Percentiles rank a stretch among this genome's conserved stretches.
These are phyloP conservation scores for Agelas oroides DNA, from an alignment of 37 sponge, comb jelly and placozoan species.

Conservation along the genomic window DNA sequence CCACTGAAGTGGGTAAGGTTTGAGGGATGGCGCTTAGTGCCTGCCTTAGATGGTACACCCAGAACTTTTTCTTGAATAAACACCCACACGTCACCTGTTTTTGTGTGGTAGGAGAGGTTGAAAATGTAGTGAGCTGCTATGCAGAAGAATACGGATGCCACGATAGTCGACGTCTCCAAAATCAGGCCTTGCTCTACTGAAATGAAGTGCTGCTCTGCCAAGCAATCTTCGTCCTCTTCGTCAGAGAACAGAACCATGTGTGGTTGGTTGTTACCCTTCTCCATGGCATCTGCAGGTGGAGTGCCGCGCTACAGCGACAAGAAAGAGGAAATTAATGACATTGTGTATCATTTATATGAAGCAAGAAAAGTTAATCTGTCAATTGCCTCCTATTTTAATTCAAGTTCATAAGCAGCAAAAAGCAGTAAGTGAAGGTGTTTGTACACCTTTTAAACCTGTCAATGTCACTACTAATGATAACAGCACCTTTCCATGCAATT, in stretches of 20 bases:
- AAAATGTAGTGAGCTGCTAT: conserved; percentile 23
- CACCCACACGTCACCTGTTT: not conserved
- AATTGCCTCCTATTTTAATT: too few species aligned
- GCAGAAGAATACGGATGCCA: not conserved
- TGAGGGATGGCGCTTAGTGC: too few species aligned
- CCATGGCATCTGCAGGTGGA: not conserved
- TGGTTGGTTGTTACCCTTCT: conserved; percentile 18
- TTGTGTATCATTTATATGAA: too few species aligned
- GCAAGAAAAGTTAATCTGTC: too few species aligned
- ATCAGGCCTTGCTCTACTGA: conserved; percentile 3
- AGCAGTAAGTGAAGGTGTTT: too few species aligned
- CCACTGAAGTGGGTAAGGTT: too few species aligned
- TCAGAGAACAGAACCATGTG: not conserved
- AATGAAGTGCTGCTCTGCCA: not conserved
- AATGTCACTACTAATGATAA: too few species aligned
- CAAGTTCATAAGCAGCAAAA: too few species aligned
- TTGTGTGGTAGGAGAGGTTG: not conserved
- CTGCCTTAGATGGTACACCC: not conserved
- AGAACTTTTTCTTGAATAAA: conserved; percentile 3
- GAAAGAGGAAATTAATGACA: too few species aligned
- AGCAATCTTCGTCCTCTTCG: conserved; percentile 5
- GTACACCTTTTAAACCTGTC: too few species aligned
- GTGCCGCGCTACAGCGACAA: too few species aligned
- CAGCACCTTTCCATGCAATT: too few species aligned
- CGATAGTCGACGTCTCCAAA: conserved; percentile 13